Evolutionary conservation across 2,888 invertebrate species (phyloP).

Genomic region (Dryobotodes eremita): DNA sequence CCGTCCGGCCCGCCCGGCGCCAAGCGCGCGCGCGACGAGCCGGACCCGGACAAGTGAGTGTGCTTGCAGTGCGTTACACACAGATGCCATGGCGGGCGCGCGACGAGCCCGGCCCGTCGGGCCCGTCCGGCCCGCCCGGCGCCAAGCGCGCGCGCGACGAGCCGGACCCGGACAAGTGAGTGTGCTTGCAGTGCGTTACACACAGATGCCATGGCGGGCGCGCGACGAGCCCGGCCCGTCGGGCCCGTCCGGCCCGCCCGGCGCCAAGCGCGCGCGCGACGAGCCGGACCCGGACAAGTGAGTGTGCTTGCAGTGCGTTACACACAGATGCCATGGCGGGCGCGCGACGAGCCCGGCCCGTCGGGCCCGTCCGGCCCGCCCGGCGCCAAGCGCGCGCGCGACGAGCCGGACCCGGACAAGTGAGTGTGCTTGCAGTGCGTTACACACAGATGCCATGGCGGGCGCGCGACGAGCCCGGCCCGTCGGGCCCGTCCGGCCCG

Average conservation of each 20-base stretch:
- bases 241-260: constrained; percentile 72
- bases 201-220: constrained; percentile 13
- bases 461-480: too few species aligned
- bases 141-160: constrained; percentile 72
- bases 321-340: constrained; percentile 14
- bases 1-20: constrained; percentile 66
- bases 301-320: too few species aligned
- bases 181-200: neutral
- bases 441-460: too few species aligned
- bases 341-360: constrained; percentile 3
- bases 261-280: constrained; percentile 70
- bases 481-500: too few species aligned
- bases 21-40: constrained; percentile 71
- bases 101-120: constrained; percentile 63
- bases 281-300: constrained; percentile 48
- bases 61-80: constrained; percentile 32
- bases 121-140: constrained; percentile 63
- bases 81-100: constrained; percentile 14
- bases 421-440: constrained; percentile 4
- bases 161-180: constrained; percentile 22
- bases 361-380: constrained; percentile 61
- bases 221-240: neutral
- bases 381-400: neutral
- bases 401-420: constrained; percentile 4
- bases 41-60: constrained; percentile 21